These are phyloP conservation scores for Nycteola revayana DNA, from an alignment of 2,888 invertebrate species.

Conservation along the genomic window DNA sequence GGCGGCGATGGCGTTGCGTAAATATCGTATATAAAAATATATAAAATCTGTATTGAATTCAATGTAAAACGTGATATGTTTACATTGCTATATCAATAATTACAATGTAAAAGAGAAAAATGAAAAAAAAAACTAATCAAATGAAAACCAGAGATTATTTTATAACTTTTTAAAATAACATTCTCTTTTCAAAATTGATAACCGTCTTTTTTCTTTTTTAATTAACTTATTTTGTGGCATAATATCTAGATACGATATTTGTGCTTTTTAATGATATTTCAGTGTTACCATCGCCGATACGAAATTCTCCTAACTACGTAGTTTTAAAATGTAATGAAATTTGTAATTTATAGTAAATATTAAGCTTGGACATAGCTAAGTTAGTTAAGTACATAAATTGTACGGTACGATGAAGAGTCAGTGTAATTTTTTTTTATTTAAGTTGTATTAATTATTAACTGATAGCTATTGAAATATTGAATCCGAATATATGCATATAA, in stretches of 20 bases:
- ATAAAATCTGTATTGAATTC: no score
- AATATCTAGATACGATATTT: no score
- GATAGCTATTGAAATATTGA: constrained; percentile 79
- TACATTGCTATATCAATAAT: no score
- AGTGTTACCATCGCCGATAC: constrained; percentile 23
- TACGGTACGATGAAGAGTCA: constrained; percentile 65
- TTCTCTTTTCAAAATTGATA: no score
- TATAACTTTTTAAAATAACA: no score
- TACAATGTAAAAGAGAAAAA: no score
- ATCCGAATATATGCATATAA: constrained; percentile 81
- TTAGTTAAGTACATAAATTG: constrained; percentile 63
- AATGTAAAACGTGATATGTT: no score
- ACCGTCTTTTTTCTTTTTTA: no score
- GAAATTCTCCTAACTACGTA: constrained; percentile 33
- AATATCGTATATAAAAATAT: constrained; percentile 18
- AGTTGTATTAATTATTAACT: constrained; percentile 70
- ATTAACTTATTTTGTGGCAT: no score
- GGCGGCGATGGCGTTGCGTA: constrained; percentile 15
- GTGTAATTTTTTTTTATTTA: constrained; percentile 76
- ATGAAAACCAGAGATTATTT: no score
- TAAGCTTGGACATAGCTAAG: constrained; percentile 77
- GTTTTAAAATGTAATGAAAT: constrained; percentile 70
- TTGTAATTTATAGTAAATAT: constrained; percentile 75
- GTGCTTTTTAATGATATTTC: constrained; percentile 18
- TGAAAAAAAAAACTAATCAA: no score